Evolutionary conservation across 2,888 invertebrate species (phyloP), one percentile per base, ranked within the genome.

Genomic region (Diarsia dahlii): DNA sequence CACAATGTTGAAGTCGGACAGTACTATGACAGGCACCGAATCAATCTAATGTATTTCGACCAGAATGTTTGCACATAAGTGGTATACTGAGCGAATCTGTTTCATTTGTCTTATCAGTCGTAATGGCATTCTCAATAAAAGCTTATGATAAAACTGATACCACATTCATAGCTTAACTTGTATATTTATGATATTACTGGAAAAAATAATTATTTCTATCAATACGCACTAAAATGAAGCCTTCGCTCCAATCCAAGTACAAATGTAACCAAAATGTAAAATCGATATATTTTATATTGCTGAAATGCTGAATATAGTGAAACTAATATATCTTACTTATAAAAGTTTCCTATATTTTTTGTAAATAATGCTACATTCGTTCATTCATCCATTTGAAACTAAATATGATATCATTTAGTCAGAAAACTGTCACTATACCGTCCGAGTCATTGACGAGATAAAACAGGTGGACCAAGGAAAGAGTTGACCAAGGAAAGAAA

Each of bases 91-190:
- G 65, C 23, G 23, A 46, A 58, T n/a, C 13, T 52, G 52, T 15
- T 46, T 39, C 0, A 3, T 23, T 39, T 78, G n/a, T 39, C 74
- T 73, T 45, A 78, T 80, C 78, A 23, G 18, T 50, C 3, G 50
- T 72, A 60, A 65, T 73, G 48, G 46, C 3, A 48, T 8, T 54
- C 62, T 54, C 8, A 70, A 46, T 48, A 70, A 79, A 79, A 79
- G 62, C 18, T 28, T 60, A 48, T 45, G 60, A 81, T 81, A 79
- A 63, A 71, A 8, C 3, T 3, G 18, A 39, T 48, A 76, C n/a
- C 12, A 3, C 10, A 39, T 18, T 46, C 13, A 6, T 23, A 12
- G 15, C 15, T 23, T 20, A 5, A n/a, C 12, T 58, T 66, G 6
- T 13, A 50, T n/a, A n/a, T n/a, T 65, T 70, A 34, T 28, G 34